Base-by-base conservation (phyloP, 2,888 invertebrate genomes). In the Adineta ricciae region DNA sequence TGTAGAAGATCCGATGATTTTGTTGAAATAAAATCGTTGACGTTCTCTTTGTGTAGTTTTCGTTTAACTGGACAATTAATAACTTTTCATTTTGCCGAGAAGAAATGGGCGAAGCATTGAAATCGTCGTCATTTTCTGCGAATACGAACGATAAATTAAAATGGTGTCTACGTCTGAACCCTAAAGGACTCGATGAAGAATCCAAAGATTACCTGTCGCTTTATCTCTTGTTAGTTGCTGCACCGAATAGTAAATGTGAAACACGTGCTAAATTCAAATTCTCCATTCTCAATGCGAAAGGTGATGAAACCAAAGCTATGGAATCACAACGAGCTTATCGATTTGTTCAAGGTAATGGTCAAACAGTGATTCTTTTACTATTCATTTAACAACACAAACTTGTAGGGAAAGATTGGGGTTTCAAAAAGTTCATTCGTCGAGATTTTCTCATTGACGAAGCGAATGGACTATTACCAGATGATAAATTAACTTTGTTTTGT, bases 31-130 rank as follows among this genome's bases (percentile, higher is more conserved):
- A n/a, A 64, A 64, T 27, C 19, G 8, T 8, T 27, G 8, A 27
- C 27, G 3, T 27, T 27, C 27, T 27, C 27, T 0, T 32, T 64
- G 27, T 98, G 89, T 99, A 99, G 93, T 99, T 99, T 93, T 97
- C 97, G 92, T 99, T 99, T 92, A 98, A 99, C 96, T 99, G 99
- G 99, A 99, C 99, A 91, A 99, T 99, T 93, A 98, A 98, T 93
- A 99, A 99, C 93, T 99, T 99, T 93, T 97, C 97, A 93, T 99
- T 99, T 93, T 99, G 99, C 93, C 95, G 98, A 89, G 99, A 99
- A 92, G 99, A 99, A 92, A 99, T 99, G 98, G 99, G 99, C 89
- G 99, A 99, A 93, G 98, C 98, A 88, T 93, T 99, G 91, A 99
- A 99, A 93, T 97, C 97, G 91, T 98, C 98, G 89, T 97, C 98